phyloP scores from a whole-genome alignment of 2,888 invertebrate genomes.

The Tetrapedia diversipes region DNA sequence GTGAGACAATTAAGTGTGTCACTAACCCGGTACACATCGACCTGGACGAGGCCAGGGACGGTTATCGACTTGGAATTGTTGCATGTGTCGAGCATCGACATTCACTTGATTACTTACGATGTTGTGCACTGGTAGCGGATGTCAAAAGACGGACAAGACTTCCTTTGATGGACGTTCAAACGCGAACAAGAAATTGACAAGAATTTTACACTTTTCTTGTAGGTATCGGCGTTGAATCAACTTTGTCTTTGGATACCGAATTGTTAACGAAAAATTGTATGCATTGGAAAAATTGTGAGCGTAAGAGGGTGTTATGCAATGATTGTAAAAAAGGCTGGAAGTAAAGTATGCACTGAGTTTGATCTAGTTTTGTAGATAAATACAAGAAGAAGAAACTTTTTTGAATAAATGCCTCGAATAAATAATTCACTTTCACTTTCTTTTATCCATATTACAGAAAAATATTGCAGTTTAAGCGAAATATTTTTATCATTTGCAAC shows the following conservation, averaged over 20 bases:
- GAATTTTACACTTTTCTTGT: too few species aligned
- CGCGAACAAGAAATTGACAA: not conserved
- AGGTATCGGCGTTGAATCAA: not conserved
- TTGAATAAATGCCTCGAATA: too few species aligned
- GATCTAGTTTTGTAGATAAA: not conserved
- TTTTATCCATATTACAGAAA: not conserved
- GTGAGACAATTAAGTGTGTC: constrained; percentile 55
- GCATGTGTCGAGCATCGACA: constrained; percentile 44
- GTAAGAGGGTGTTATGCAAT: not conserved
- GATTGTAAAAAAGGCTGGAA: not conserved
- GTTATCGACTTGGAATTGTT: constrained; percentile 58
- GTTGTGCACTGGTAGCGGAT: constrained; percentile 34
- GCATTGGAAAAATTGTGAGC: too few species aligned
- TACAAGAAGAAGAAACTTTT: not conserved
- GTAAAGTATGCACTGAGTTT: not conserved
- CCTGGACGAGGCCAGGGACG: constrained; percentile 55
- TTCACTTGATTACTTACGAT: constrained; percentile 54
- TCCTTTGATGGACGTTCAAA: constrained; percentile 27
- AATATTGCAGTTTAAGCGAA: too few species aligned
- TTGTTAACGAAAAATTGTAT: not conserved
- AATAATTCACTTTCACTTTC: too few species aligned
- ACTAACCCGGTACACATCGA: constrained; percentile 38
- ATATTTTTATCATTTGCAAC: too few species aligned
- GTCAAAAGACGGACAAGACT: constrained; percentile 26
- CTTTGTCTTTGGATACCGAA: not conserved